Base-by-base conservation (phyloP, 1,140 invertebrate species). In the Drosophila busckii region DNA sequence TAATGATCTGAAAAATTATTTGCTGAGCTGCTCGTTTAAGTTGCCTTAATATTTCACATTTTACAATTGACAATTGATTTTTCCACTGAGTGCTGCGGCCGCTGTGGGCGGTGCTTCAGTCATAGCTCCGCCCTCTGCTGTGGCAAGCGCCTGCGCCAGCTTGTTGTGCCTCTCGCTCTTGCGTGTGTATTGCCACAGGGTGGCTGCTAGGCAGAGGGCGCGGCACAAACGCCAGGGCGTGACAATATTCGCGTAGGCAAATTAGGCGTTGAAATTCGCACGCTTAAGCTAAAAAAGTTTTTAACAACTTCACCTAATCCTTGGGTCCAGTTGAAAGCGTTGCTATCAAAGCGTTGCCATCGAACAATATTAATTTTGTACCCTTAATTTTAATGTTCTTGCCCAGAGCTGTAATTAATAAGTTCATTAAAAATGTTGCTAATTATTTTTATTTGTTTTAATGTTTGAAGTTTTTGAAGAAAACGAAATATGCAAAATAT, bases 191-290 rank as follows among this genome's bases (percentile, higher is more conserved):
- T 25, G 23, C 4, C 10, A 9, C 10, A 4, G 35, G 16, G 26
- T 32, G 9, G 10, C 8, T 9, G 19, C n/a, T 3, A 9, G 10
- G 9, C 7, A 7, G 31, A 16, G 20, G 15, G 37, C 48, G 62
- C 29, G 28, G 23, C 7, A 7, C 23, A 49, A 26, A 37, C 19
- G 19, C 15, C 19, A 40, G 25, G 49, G 45, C 46, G 41, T 73
- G 28, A 26, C 62, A 56, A 62, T 41, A 44, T 50, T 26, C 15
- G 54, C 20, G 65, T 28, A 13, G 10, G 23, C 25, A 46, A 42
- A 56, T 68, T 31, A 41, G 46, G 34, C 70, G 70, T 75, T 34
- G 70, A 75, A 75, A 75, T 75, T 75, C 75, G 5, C 31, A 75
- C 70, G 70, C 70, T 55, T 40, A 3, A 25, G 10, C 23, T 4